Conservation (phyloP, 2,113 vertebrate genomes). For the Oryzias melastigma region DNA sequence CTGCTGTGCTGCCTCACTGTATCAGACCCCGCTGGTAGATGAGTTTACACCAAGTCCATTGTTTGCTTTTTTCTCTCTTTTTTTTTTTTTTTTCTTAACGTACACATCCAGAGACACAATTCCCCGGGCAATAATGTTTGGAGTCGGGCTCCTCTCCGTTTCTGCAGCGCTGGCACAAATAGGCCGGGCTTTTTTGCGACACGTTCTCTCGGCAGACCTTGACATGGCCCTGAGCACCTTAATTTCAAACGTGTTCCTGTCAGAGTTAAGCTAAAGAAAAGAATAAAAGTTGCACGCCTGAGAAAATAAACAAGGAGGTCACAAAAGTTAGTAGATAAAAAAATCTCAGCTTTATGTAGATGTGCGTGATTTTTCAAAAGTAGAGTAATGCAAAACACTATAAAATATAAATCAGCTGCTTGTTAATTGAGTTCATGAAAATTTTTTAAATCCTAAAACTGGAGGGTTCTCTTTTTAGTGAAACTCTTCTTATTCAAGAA, state of each 20-base stretch:
- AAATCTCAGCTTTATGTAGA: slow-evolving; percentile 33
- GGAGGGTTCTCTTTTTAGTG: too few species aligned
- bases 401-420: too few species aligned
- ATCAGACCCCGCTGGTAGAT: slow-evolving; percentile 31
- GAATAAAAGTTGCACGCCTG: neutral
- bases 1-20: slow-evolving; percentile 33
- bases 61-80: slow-evolving; percentile 28
- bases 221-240: slow-evolving; percentile 42
- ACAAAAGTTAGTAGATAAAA: slow-evolving; percentile 20
- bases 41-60: slow-evolving; percentile 38
- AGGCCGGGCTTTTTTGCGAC: slow-evolving; percentile 20
- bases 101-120: slow-evolving; percentile 36
- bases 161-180: slow-evolving; percentile 57
- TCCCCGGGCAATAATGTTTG: slow-evolving; percentile 24
- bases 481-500: neutral
- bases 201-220: slow-evolving; percentile 26
- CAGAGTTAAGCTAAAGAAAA: slow-evolving; percentile 17
- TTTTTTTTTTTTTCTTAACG: neutral
- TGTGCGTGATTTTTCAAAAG: neutral
- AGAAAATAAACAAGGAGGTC: slow-evolving; percentile 11
- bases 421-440: too few species aligned
- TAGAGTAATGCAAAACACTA: too few species aligned
- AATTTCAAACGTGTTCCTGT: slow-evolving; percentile 24
- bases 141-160: slow-evolving; percentile 39
- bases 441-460: too few species aligned